These are phyloP conservation scores for Tetropium fuscum DNA, from an alignment of 2,888 invertebrate genomes.

Conservation along the genomic window DNA sequence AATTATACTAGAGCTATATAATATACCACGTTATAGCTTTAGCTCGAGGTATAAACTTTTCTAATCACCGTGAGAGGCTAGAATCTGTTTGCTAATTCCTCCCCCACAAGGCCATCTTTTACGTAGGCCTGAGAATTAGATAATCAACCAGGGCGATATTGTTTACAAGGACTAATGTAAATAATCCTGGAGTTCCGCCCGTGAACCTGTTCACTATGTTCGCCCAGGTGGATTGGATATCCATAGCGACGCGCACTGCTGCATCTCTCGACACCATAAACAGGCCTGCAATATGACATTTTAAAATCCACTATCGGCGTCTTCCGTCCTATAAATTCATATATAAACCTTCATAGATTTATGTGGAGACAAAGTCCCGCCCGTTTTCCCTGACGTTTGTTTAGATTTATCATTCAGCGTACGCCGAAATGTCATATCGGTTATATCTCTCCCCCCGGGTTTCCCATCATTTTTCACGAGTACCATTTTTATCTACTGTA, in stretches of 20 bases:
- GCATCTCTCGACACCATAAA: conserved; percentile 51
- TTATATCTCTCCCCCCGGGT: not conserved
- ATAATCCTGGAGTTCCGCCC: conserved; percentile 52
- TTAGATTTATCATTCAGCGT: conserved; percentile 53
- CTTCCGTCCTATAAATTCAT: conserved; percentile 55
- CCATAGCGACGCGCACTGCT: conserved; percentile 46
- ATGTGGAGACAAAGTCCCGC: conserved; percentile 53
- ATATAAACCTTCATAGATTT: conserved; percentile 56
- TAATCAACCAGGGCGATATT: conserved; percentile 45
- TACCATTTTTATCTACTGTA: conserved; percentile 28
- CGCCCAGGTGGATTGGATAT: conserved; percentile 35
- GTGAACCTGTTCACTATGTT: conserved; percentile 40
- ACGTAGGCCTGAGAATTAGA: no score
- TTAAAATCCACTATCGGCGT: conserved; percentile 57
- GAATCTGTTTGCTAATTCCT: no score
- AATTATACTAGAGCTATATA: no score
- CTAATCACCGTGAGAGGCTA: no score
- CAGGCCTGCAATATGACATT: conserved; percentile 55
- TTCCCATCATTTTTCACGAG: conserved; percentile 25
- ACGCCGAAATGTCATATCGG: conserved; percentile 36
- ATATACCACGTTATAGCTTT: no score
- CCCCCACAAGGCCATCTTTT: no score
- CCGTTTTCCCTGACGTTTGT: conserved; percentile 55
- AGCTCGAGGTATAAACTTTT: no score
- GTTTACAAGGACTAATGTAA: conserved; percentile 56